Conservation (phyloP, 2,113 vertebrate genomes). For the Pao palembangensis region DNA sequence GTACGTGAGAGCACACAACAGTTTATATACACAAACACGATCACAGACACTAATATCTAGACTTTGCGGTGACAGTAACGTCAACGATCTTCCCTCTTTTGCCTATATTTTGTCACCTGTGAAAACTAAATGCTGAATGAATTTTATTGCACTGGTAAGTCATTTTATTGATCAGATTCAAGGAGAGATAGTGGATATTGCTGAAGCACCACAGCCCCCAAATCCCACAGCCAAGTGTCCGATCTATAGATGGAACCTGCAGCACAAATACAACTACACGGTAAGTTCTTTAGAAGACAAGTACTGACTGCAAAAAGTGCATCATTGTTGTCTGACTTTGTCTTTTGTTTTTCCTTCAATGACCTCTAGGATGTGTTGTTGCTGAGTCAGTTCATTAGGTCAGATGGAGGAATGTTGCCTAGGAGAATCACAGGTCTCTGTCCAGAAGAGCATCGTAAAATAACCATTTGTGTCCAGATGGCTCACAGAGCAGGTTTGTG, state of each 20-base stretch:
- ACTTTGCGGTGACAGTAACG: no score
- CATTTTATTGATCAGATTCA: slow-evolving; percentile 77
- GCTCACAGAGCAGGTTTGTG: slow-evolving; percentile 89
- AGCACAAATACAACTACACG: slow-evolving; percentile 89
- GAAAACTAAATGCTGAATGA: neutral
- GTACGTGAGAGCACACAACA: slow-evolving; percentile 52
- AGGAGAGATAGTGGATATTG: slow-evolving; percentile 71
- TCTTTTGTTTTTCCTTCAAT: neutral
- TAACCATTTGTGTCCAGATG: slow-evolving; percentile 92
- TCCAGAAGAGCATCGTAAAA: slow-evolving; percentile 86
- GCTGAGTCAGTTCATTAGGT: slow-evolving; percentile 92
- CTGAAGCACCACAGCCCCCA: slow-evolving; percentile 77
- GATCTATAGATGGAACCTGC: slow-evolving; percentile 96
- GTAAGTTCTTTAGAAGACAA: slow-evolving; percentile 69
- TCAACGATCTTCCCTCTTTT: neutral
- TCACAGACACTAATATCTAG: no score
- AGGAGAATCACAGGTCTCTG: slow-evolving; percentile 89
- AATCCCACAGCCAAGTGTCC: slow-evolving; percentile 91
- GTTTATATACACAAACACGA: neutral
- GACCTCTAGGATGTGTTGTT: slow-evolving; percentile 85
- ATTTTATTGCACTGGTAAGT: neutral
- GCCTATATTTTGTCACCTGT: neutral
- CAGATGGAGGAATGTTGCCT: slow-evolving; percentile 90
- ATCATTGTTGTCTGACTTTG: neutral
- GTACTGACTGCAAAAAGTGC: no score